These are phyloP conservation scores for Sciurus vulgaris DNA, from an alignment of 2,797 vertebrate species.

Conservation along the genomic window DNA sequence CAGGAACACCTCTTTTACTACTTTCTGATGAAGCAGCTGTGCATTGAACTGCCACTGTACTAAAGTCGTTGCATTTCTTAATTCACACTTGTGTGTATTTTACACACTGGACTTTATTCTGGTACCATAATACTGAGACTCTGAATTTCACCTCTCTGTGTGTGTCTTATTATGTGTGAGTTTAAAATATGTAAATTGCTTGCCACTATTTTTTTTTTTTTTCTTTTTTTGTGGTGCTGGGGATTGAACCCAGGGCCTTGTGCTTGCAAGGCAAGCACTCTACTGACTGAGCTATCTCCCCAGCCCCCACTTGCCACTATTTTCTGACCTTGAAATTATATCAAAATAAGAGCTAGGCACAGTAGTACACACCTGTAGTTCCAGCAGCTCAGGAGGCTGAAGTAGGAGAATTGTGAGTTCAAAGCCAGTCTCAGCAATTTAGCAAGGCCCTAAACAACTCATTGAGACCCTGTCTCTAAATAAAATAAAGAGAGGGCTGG, in stretches of 20 bases:
- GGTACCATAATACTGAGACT: neutral
- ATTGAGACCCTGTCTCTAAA: too few species aligned
- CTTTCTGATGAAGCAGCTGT: constrained; percentile 63
- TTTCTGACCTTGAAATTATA: neutral
- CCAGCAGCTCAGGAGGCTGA: too few species aligned
- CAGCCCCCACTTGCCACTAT: neutral
- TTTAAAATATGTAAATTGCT: neutral
- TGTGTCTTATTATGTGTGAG: constrained; percentile 7
- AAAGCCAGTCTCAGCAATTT: too few species aligned
- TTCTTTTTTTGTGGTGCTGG: too few species aligned
- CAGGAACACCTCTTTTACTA: constrained; percentile 63
- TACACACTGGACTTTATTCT: constrained; percentile 49
- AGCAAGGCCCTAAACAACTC: too few species aligned
- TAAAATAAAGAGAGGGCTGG: too few species aligned
- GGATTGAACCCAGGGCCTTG: too few species aligned
- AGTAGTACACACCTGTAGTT: too few species aligned
- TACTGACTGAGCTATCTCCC: too few species aligned
- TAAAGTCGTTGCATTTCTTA: constrained; percentile 65
- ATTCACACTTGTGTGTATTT: constrained; percentile 59
- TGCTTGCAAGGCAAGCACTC: too few species aligned
- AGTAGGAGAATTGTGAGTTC: too few species aligned
- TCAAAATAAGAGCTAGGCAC: too few species aligned
- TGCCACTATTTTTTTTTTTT: neutral
- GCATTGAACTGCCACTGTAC: constrained; percentile 48
- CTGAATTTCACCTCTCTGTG: constrained; percentile 4